phyloP scores from a whole-genome alignment of 53 echinoderm and acorn worm species.

The Holothuria leucospilota region DNA sequence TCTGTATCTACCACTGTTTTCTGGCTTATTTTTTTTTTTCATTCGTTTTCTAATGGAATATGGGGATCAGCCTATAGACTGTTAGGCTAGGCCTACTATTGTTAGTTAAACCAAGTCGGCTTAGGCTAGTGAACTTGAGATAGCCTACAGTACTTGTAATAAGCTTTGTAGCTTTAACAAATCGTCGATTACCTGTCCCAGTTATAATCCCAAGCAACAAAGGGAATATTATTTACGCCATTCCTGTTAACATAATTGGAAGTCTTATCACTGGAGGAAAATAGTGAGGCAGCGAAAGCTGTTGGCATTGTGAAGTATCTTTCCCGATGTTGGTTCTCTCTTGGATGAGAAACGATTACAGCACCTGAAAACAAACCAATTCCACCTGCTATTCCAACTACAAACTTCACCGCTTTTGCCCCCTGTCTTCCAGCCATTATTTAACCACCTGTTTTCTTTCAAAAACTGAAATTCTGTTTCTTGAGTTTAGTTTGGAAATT shows the following conservation, averaged over 20 bases:
- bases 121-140: too few relatives aligned
- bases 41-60: too few relatives aligned
- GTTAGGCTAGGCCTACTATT: too few relatives aligned
- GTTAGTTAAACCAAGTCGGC: too few relatives aligned
- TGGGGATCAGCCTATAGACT: too few relatives aligned
- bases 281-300: constrained; percentile 36
- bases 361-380: constrained; percentile 55
- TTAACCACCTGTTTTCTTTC: too few relatives aligned
- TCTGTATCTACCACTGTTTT: too few relatives aligned
- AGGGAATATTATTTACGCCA: constrained; percentile 69
- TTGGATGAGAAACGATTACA: constrained; percentile 17
- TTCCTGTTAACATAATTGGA: background rate
- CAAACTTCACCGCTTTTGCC: constrained; percentile 44
- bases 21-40: too few relatives aligned
- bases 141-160: too few relatives aligned
- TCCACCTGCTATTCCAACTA: constrained; percentile 73
- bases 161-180: too few relatives aligned
- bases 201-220: constrained; percentile 84
- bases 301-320: background rate
- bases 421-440: constrained; percentile 21
- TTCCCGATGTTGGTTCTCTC: background rate
- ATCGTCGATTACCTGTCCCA: constrained; percentile 81
- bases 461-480: too few relatives aligned
- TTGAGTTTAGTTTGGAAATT: too few relatives aligned
- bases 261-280: constrained; percentile 38